These are phyloP conservation scores for Synergus gifuensis DNA, from an alignment of 2,888 invertebrate species.

Conservation along the genomic window DNA sequence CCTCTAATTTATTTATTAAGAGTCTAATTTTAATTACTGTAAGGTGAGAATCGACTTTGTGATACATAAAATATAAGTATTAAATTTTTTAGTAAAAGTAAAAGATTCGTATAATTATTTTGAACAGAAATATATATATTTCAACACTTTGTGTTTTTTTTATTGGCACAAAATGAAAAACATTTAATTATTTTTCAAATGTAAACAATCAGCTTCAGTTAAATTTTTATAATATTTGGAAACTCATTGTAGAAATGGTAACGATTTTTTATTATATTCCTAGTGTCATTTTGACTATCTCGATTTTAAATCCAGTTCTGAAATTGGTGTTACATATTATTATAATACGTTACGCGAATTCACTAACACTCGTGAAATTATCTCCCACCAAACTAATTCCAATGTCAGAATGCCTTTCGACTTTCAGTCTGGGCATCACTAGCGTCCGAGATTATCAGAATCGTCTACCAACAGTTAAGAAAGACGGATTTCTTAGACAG, in stretches of 20 bases:
- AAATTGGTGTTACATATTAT: no score
- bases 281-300: background rate
- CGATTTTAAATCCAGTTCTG: background rate
- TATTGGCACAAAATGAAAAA: no score
- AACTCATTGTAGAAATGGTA: background rate
- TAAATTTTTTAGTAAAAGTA: background rate
- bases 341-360: background rate
- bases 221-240: background rate
- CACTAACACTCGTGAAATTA: slow-evolving; percentile 14
- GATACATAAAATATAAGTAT: background rate
- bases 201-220: no score
- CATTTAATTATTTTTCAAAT: no score
- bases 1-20: background rate
- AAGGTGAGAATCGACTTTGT: background rate
- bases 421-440: background rate
- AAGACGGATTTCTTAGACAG: background rate
- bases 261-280: background rate
- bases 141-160: background rate
- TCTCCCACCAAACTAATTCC: background rate
- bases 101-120: background rate
- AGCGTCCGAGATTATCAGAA: background rate
- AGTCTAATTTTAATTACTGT: background rate
- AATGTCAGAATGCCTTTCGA: slow-evolving; percentile 14
- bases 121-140: background rate
- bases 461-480: background rate